Conservation (phyloP, 2,888 invertebrate species). For the Smittia aterrima region DNA sequence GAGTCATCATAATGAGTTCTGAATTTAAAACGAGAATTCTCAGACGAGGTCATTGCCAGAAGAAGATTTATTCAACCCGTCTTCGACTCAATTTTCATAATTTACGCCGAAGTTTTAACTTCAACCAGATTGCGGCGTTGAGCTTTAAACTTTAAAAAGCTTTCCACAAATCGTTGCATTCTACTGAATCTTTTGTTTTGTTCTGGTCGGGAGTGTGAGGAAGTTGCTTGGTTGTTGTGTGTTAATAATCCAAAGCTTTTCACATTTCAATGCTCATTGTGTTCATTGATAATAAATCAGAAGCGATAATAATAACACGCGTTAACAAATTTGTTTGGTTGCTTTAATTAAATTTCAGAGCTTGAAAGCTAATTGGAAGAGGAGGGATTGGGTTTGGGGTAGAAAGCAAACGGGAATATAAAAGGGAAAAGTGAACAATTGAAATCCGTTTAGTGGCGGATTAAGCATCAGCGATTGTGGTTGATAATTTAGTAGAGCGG, state of each 20-base stretch:
- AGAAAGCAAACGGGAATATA: background rate
- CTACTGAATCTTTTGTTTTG: too few species aligned
- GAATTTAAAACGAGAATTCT: too few species aligned
- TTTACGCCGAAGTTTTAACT: too few species aligned
- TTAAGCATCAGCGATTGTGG: conserved; percentile 9
- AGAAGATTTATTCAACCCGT: too few species aligned
- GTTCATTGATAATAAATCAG: conserved; percentile 18
- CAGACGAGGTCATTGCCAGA: too few species aligned
- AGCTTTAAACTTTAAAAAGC: too few species aligned
- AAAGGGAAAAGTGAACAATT: conserved; percentile 2
- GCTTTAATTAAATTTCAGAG: conserved; percentile 14
- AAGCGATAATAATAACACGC: conserved; percentile 13
- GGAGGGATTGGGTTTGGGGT: background rate
- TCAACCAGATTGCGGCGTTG: too few species aligned
- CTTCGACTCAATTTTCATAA: too few species aligned
- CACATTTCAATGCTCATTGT: background rate
- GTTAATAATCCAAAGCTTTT: conserved; percentile 3
- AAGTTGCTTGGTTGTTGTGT: background rate
- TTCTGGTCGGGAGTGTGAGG: too few species aligned
- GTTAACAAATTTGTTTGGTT: background rate
- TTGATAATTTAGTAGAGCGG: background rate
- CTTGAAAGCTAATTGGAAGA: conserved; percentile 6
- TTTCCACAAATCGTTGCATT: too few species aligned
- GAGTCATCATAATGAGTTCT: too few species aligned
- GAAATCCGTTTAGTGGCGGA: conserved; percentile 2